phyloP scores from a whole-genome alignment of 2,888 invertebrate species.

The Helleia helle region DNA sequence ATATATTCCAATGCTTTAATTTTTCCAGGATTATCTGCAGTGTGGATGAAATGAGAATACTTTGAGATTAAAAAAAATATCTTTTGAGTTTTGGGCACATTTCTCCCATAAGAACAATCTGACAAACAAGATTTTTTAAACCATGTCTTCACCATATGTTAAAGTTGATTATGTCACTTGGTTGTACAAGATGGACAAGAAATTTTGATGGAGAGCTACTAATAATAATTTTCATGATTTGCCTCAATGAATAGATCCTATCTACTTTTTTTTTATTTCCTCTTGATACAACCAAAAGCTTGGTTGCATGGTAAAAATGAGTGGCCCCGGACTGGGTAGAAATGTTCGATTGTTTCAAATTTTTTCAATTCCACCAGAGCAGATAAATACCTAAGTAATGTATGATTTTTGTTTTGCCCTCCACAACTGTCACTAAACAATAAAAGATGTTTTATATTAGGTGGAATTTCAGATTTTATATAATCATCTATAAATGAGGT shows the following conservation, averaged over 20 bases:
- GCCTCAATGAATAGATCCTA: slow-evolving; percentile 1
- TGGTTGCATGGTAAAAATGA: not conserved
- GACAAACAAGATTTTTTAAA: slow-evolving; percentile 2
- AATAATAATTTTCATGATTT: slow-evolving; percentile 1
- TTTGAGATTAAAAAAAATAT: not conserved
- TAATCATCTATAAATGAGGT: slow-evolving; percentile 1
- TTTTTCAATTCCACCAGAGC: slow-evolving; percentile 3
- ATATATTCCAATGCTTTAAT: not conserved
- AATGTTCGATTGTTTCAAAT: not conserved
- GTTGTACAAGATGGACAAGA: slow-evolving; percentile 1
- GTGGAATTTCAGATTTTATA: not conserved
- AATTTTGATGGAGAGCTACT: slow-evolving; percentile 1
- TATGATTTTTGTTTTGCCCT: slow-evolving; percentile 3
- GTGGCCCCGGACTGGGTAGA: not conserved
- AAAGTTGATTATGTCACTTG: not conserved
- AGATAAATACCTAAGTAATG: not conserved
- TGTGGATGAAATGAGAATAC: not conserved
- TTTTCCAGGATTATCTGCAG: not conserved
- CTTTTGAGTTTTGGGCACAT: slow-evolving; percentile 1
- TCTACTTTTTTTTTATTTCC: slow-evolving; percentile 1
- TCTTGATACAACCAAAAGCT: slow-evolving; percentile 2
- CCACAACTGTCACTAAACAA: slow-evolving; percentile 1
- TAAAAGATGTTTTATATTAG: not conserved
- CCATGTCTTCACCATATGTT: slow-evolving; percentile 2
- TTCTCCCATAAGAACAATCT: not conserved